These are phyloP conservation scores for Pseudomyrmex concolor DNA, from an alignment of 1,140 invertebrate species.

Conservation along the genomic window DNA sequence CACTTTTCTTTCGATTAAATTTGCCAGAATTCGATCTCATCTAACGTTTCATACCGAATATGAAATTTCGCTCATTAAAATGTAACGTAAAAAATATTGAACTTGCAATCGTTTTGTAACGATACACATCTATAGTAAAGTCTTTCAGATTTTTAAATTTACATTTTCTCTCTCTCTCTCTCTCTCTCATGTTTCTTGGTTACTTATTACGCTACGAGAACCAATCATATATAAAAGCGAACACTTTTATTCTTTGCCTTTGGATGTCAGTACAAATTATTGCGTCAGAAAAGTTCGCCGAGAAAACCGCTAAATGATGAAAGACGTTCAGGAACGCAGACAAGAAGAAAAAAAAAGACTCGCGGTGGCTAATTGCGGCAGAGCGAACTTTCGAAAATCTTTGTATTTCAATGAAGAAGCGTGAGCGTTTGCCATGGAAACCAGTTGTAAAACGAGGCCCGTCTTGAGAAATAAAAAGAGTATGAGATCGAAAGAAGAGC, in stretches of 20 bases:
- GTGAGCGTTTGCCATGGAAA: not conserved
- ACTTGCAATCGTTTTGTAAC: not conserved
- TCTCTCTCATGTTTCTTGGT: not conserved
- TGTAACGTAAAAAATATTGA: not conserved
- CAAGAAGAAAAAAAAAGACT: constrained; percentile 23
- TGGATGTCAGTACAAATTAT: constrained; percentile 41
- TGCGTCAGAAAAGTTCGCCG: constrained; percentile 29
- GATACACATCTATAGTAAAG: no score
- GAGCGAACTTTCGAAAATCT: constrained; percentile 66
- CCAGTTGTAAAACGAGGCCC: constrained; percentile 32
- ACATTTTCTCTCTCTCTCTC: no score
- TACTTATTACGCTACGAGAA: not conserved
- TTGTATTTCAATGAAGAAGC: constrained; percentile 54
- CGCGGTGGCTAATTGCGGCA: constrained; percentile 58
- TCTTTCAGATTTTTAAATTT: no score
- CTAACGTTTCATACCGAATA: no score
- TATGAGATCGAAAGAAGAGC: not conserved
- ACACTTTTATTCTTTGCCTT: not conserved
- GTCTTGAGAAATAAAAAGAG: no score
- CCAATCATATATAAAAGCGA: not conserved
- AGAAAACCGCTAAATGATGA: constrained; percentile 14
- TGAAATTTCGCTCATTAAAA: not conserved
- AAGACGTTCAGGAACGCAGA: not conserved
- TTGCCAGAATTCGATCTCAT: no score
- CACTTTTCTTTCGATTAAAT: not conserved